Evolutionary conservation across 2,113 vertebrate genomes (phyloP), one percentile per base, ranked within the genome.

Genomic region (Trinectes maculatus): DNA sequence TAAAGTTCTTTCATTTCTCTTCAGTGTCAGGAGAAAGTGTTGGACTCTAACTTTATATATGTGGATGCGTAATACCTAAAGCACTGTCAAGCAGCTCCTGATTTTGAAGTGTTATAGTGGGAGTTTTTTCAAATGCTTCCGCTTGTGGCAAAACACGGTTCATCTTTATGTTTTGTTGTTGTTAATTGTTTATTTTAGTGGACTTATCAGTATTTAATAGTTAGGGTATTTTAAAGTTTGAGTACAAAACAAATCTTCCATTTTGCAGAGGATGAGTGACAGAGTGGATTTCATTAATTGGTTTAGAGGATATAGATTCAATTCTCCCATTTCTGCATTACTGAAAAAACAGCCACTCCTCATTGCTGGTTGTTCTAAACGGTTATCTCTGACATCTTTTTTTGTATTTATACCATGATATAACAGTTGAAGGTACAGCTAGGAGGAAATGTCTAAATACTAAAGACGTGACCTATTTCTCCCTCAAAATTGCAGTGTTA

Each of bases 151-250:
- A 15, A 18, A 3, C 46, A 57, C 22, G 21, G 78, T 82, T 53
- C 10, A 18, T 71, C 29, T 82, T 42, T 19, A 18, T 29, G 6
- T 29, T 31, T 31, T 60, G 74, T 86, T 80, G 21, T 52, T 66
- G 33, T 18, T 47, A 55, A 57, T 74, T 71, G 36, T 79, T 52
- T 83, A 83, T 84, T 84, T 86, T 90, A 90, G 87, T 76, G 80
- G 85, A 87, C 83, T 83, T 79, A 87, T 91, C 90, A 93, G 90
- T 93, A 90, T 92, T 92, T 87, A 79, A 85, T 90, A 91, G 90
- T 86, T 90, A 77, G 79, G 86, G 72, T 82, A 72, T 91, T 89
- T 88, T 83, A 78, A 79, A 67, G 59, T 78, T 74, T 65, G 74
- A 81, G 52, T 70, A 72, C 55, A 80, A 83, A 84, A 85, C 79